Evolutionary conservation across 2,888 invertebrate species (phyloP).

Genomic region (Caradrina clavipalpis): DNA sequence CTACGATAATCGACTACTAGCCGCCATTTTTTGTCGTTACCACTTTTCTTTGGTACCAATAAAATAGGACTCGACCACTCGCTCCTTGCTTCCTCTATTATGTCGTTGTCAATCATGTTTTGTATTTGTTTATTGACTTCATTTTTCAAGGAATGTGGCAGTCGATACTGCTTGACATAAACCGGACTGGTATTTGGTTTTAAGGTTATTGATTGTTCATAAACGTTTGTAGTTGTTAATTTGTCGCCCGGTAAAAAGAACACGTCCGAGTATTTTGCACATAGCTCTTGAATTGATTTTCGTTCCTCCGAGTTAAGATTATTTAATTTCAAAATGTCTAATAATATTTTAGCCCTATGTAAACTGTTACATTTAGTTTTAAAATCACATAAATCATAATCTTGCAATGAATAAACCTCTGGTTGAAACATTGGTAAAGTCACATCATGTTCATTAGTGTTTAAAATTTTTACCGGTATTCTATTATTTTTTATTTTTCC

Average conservation of each 20-base stretch:
- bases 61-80: slow-evolving; percentile 1
- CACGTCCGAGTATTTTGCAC: no score
- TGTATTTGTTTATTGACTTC: background rate
- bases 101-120: background rate
- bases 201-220: slow-evolving; percentile 1
- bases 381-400: slow-evolving; percentile 1
- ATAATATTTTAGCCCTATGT: background rate
- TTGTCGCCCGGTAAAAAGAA: background rate
- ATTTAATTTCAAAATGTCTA: slow-evolving; percentile 1
- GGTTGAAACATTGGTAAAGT: background rate
- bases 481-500: slow-evolving; percentile 2
- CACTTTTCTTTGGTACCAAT: background rate
- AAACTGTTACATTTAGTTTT: background rate
- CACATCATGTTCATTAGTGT: background rate
- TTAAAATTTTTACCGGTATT: background rate
- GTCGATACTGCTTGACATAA: background rate
- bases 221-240: slow-evolving; percentile 1
- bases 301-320: background rate
- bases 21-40: background rate
- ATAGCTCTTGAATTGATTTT: no score
- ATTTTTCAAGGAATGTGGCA: no score
- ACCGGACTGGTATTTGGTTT: slow-evolving; percentile 3
- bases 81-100: background rate
- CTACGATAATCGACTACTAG: no score
- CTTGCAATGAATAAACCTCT: background rate